phyloP scores from a whole-genome alignment of 2,113 vertebrate species.

The Tragelaphus strepsiceros region DNA sequence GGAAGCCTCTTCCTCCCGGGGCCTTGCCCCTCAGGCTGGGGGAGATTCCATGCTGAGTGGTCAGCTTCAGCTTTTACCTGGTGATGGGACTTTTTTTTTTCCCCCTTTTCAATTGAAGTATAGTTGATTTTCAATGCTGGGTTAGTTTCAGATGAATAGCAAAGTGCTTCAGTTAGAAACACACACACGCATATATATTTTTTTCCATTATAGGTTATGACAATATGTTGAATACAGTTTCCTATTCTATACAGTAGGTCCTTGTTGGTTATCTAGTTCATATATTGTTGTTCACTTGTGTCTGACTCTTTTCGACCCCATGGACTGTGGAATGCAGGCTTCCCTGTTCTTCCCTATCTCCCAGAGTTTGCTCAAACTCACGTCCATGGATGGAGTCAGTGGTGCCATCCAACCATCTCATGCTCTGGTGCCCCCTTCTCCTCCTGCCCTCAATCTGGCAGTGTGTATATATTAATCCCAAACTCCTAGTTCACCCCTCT shows the following conservation, averaged over 20 bases:
- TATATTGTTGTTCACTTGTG: neutral
- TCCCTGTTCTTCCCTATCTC: neutral
- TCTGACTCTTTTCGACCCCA: neutral
- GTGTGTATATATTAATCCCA: neutral
- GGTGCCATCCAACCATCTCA: neutral
- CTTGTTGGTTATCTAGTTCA: neutral
- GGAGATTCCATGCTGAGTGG: too few species aligned
- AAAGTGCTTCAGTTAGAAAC: neutral
- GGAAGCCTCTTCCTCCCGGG: neutral
- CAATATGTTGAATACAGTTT: neutral
- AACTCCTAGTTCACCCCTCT: neutral
- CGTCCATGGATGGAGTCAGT: neutral
- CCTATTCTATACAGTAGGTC: neutral
- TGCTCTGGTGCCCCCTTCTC: neutral
- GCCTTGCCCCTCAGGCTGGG: neutral
- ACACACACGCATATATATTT: neutral
- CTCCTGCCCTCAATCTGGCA: neutral
- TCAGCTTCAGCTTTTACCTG: neutral
- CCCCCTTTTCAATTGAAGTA: too few species aligned
- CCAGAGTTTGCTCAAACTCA: neutral
- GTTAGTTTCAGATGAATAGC: neutral
- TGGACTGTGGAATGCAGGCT: neutral
- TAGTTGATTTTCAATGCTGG: too few species aligned
- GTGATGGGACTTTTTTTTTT: neutral
- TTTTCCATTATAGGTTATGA: neutral